Base-by-base conservation (phyloP, 2,797 vertebrate species). In the Anas capensis region DNA sequence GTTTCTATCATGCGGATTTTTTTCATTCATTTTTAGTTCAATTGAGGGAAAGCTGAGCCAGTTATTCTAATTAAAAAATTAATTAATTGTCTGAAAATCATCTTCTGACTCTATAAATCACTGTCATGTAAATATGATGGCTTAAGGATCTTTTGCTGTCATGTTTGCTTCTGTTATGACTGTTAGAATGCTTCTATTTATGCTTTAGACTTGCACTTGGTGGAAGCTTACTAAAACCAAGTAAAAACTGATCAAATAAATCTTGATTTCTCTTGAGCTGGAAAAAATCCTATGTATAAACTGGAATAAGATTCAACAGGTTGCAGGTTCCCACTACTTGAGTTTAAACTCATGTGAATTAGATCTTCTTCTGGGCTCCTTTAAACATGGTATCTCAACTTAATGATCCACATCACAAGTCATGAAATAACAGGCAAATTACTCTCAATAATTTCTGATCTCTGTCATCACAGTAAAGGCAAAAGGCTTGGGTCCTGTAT, bases 281-380 rank as follows among this genome's bases (percentile, higher is more conserved):
- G 33, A 84, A 54, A 7, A 5, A 49, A 23, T 8, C 2, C 86
- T 57, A 76, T 20, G 3, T 13, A 20, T 54, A 14, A 53, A 60
- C 21, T 38, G 4, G 14, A 77, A 46, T 36, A 70, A 73, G 12
- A 20, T 8, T 71, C 21, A 64, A 40, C 9, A 78, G 3, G 5
- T n/a, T 48, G 1, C 19, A 82, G 26, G 19, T 34, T 86, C 6
- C 4, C 2, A 16, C 9, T 57, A 10, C 2, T 54, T 6, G 1
- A 3, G 0, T 86, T 61, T 82, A 48, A 48, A 2, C 8, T 69
- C 51, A 17, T 40, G 6, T 23, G 16, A 72, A 34, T 34, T 40
- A 65, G 9, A 36, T 21, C 11, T 49, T 14, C 3, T 60, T 77
- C 29, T 56, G 20, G 2, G 3, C 60, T 20, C 3, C 26, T 82